Percentiles rank a stretch among this genome's conserved stretches.
Evolutionary conservation across 2,888 invertebrate genomes (phyloP).

Genomic region (Zonitis immaculata): DNA sequence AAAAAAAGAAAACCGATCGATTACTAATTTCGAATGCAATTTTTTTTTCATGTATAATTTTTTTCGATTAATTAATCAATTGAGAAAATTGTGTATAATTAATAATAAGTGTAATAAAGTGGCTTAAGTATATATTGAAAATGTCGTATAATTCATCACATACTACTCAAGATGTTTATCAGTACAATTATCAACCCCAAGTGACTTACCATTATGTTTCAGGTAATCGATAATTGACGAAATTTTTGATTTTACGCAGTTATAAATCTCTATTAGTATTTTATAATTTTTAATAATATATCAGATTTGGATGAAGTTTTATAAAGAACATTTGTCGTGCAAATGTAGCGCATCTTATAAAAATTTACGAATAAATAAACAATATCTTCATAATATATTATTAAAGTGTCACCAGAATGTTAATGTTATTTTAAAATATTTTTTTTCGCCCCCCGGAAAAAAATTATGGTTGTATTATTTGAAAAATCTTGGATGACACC

Average conservation of each 20-base stretch:
- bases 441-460: background rate
- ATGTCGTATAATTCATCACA: conserved; percentile 42
- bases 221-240: conserved; percentile 25
- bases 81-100: conserved; percentile 9
- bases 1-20: background rate
- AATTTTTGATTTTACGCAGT: background rate
- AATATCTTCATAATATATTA: conserved; percentile 9
- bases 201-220: conserved; percentile 38
- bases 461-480: background rate
- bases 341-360: conserved; percentile 27
- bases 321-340: conserved; percentile 28
- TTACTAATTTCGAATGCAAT: conserved; percentile 5
- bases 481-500: background rate
- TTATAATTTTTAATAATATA: background rate
- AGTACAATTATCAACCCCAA: conserved; percentile 38
- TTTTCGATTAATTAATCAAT: no score
- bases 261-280: no score
- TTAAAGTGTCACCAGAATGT: conserved; percentile 6
- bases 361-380: conserved; percentile 29
- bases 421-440: conserved; percentile 3
- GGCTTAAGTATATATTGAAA: conserved; percentile 5
- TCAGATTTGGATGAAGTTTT: background rate
- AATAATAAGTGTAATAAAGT: conserved; percentile 4
- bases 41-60: no score
- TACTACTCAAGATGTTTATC: conserved; percentile 39